Evolutionary conservation across 2,888 invertebrate genomes (phyloP), one percentile per base, ranked within the genome.

Genomic region (Spodoptera littoralis): DNA sequence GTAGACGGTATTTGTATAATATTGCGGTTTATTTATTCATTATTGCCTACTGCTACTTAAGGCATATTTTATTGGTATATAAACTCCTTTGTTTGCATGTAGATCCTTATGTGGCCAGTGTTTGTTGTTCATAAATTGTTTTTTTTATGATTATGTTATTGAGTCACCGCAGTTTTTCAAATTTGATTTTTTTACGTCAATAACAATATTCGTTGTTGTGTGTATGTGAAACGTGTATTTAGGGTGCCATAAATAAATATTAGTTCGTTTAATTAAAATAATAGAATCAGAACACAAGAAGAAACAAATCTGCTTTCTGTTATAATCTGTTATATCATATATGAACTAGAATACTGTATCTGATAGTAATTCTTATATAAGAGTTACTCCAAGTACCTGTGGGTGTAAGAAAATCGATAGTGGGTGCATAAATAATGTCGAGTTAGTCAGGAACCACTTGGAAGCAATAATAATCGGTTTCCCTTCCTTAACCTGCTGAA

Each of bases 341-440:
- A n/a, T n/a, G 18, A 18, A 4, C 8, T 36, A 9, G 4, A 36
- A 36, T 36, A 9, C 9, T 36, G 36, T 36, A 9, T 36, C 36
- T 36, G 36, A 36, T 36, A 36, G 1, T 36, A 36, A 36, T 36
- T 36, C 36, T 6, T 9, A 36, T 36, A 36, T 36, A 8, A 36
- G 9, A 47, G 44, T 42, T 44, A 24, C 13, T 44, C 9, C 36
- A 8, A 36, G 36, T 45, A 46, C 61, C 46, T 54, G 53, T 51
- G 44, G 24, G 11, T 45, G 43, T 47, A 54, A 58, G 64, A 55
- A 64, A 69, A 69, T 69, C 70, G 45, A 69, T 64, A 55, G 42
- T 52, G 42, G 47, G 18, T 55, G 58, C 58, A 69, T 69, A 70
- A 64, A 59, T 69, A 64, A 69, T 64, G 36, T 51, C 47, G 45